Base-by-base conservation (phyloP, 2,888 invertebrate species). In the Amphipoea oculea region DNA sequence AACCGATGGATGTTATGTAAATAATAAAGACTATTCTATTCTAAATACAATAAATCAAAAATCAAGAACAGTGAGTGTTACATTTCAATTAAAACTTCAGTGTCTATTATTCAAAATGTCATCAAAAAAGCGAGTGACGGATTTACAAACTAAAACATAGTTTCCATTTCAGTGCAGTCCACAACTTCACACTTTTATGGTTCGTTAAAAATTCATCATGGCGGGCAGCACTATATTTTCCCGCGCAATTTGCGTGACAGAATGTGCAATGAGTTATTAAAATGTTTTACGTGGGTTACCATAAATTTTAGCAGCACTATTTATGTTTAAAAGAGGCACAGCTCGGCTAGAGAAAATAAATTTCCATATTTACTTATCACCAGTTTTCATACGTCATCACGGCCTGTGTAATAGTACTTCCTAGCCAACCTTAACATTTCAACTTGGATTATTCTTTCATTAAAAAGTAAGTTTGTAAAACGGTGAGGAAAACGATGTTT, bases 191-290 rank as follows among this genome's bases (percentile, higher is more conserved):
- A 48, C 45, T 68, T 80, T 48, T 29, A 68, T 48, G 83, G 68
- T 83, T 67, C 71, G 40, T 84, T 79, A 48, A 70, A 82, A 82
- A 82, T 60, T 79, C 84, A 82, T 68, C 69, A 84, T 84, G 80
- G 80, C 73, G 73, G 60, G 36, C 65, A 48, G 54, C 81, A 70
- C 69, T 73, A 69, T 20, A 66, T 66, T 70, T 82, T 84, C 45
- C 65, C 73, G 80, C 65, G 60, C 69, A 69, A 62, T 73, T 84
- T 70, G 60, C 62, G 73, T 84, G 69, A 66, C 73, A 65, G 65
- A 73, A 84, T 65, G 42, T 66, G 73, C 65, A 69, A 65, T 63
- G 63, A 69, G 67, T 79, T 84, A 57, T 68, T 72, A 40, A 79
- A 84, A 83, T 69, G 20, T 83, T 69, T 63, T 40, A 73, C 14